These are phyloP conservation scores for Trogon surrucura DNA, from an alignment of 2,113 vertebrate species.

Conservation along the genomic window DNA sequence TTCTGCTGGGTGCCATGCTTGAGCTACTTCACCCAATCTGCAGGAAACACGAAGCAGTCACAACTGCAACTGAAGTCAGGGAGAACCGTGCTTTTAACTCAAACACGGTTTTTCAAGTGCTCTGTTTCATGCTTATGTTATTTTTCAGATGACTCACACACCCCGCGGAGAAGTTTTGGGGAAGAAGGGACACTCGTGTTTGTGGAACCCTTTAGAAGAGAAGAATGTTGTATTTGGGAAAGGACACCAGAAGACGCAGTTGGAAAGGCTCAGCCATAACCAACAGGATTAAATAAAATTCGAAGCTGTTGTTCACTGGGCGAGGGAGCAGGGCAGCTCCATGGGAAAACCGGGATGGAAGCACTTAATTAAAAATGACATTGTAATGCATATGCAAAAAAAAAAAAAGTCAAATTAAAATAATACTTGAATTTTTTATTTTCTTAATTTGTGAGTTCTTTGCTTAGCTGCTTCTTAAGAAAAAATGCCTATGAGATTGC, in stretches of 20 bases:
- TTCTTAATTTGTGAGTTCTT: not conserved
- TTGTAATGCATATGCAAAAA: not conserved
- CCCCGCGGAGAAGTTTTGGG: not conserved
- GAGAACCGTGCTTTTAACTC: not conserved
- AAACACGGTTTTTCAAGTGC: not conserved
- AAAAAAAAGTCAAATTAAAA: not conserved
- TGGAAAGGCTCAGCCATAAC: not conserved
- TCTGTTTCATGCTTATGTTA: not conserved
- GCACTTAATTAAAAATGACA: not conserved
- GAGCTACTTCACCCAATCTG: not conserved
- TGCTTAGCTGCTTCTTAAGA: not conserved
- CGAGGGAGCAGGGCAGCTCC: not conserved
- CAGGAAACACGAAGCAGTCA: not conserved
- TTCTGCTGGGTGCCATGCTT: not conserved
- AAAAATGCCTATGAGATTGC: not conserved
- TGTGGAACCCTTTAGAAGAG: not conserved
- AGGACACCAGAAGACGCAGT: fast-evolving
- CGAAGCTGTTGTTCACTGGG: fast-evolving
- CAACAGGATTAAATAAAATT: not conserved
- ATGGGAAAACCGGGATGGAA: not conserved
- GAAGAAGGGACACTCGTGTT: not conserved
- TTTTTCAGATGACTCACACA: not conserved
- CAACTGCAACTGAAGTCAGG: not conserved
- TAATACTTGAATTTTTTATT: not conserved
- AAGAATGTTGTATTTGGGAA: not conserved